phyloP scores from a whole-genome alignment of 2,888 invertebrate species.

The Chaetogeoica ovagalla region DNA sequence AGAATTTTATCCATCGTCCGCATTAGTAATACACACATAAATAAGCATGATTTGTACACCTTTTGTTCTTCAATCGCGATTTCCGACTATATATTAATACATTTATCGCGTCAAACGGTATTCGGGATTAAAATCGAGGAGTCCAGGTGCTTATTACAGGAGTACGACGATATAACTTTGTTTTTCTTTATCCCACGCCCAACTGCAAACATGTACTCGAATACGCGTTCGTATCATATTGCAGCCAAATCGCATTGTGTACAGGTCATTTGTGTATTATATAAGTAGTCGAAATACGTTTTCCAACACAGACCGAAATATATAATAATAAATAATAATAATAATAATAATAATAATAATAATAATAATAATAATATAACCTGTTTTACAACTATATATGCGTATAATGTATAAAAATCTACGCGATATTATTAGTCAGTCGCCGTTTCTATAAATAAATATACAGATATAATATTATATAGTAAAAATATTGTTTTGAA shows the following conservation, averaged over 20 bases:
- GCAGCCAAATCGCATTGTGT: neutral
- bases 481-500: neutral
- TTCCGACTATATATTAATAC: too few relatives aligned
- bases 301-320: neutral
- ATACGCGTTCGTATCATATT: neutral
- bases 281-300: slow-evolving; percentile 19
- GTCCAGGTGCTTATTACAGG: too few relatives aligned
- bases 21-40: too few relatives aligned
- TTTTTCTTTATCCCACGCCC: too few relatives aligned
- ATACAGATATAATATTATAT: neutral
- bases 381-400: slow-evolving; percentile 21
- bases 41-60: too few relatives aligned
- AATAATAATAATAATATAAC: neutral
- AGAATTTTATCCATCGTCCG: too few relatives aligned
- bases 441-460: neutral
- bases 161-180: too few relatives aligned
- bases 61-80: too few relatives aligned
- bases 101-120: too few relatives aligned
- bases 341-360: neutral
- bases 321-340: neutral
- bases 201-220: neutral
- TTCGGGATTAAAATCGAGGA: too few relatives aligned
- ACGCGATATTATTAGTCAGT: neutral
- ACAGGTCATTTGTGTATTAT: neutral
- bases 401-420: neutral